A percentile compares a stretch with the other conserved stretches of the same genome.
Evolutionary conservation across 2,888 invertebrate genomes (phyloP).

Genomic region (Caenorhabditis sp.): DNA sequence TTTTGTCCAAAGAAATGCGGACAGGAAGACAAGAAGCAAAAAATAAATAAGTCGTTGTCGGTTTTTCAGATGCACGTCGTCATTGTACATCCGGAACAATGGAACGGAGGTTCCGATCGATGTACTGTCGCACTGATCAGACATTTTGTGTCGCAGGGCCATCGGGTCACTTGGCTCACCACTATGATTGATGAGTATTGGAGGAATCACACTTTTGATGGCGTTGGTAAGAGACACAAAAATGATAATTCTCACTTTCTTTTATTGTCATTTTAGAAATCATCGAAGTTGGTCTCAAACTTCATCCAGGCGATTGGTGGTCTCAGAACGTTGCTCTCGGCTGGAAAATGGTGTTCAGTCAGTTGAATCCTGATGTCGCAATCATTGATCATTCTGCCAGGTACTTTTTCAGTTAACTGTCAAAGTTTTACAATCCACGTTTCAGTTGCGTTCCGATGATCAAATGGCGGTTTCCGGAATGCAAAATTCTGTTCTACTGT

Average conservation of each 20-base stretch:
- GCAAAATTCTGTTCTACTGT: slow-evolving; percentile 77
- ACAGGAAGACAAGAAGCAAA: too few relatives aligned
- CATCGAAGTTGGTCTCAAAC: slow-evolving; percentile 69
- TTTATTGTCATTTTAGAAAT: slow-evolving; percentile 66
- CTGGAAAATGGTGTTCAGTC: slow-evolving; percentile 73
- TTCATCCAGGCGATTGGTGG: slow-evolving; percentile 79
- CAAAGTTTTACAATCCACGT: not conserved
- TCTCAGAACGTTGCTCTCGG: slow-evolving; percentile 77
- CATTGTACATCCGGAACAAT: slow-evolving; percentile 79
- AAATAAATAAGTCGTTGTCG: too few relatives aligned
- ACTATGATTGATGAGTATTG: slow-evolving; percentile 79
- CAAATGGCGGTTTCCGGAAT: slow-evolving; percentile 77
- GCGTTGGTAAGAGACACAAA: slow-evolving; percentile 69
- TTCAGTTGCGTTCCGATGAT: slow-evolving; percentile 77
- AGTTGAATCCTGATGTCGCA: slow-evolving; percentile 75
- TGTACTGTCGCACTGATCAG: slow-evolving; percentile 76
- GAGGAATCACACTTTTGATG: slow-evolving; percentile 74
- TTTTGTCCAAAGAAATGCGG: too few relatives aligned
- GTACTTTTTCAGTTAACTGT: slow-evolving; percentile 29
- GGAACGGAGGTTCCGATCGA: slow-evolving; percentile 79
- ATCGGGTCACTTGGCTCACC: slow-evolving; percentile 77
- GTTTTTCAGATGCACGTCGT: slow-evolving; percentile 75
- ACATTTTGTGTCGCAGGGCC: slow-evolving; percentile 72
- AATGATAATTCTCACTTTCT: not conserved
- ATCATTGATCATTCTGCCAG: slow-evolving; percentile 78